Conservation (phyloP, 2,888 invertebrate species). For the Melieria omissa region DNA sequence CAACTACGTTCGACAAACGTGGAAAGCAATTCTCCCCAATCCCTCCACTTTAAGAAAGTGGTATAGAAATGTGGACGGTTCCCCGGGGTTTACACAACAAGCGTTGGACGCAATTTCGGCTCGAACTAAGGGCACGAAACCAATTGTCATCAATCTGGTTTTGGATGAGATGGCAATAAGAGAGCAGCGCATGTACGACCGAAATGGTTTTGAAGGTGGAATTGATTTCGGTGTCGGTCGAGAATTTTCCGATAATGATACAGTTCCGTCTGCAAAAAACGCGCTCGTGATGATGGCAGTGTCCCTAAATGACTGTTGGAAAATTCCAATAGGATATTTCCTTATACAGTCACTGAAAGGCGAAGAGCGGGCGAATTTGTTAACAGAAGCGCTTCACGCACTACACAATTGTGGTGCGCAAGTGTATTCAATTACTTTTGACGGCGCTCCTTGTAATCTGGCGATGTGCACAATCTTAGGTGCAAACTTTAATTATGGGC, state of each 20-base stretch:
- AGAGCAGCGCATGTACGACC: too few species aligned
- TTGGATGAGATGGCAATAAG: too few species aligned
- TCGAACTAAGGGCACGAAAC: slow-evolving; percentile 43
- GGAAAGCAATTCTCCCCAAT: slow-evolving; percentile 53
- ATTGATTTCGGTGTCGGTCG: slow-evolving; percentile 29
- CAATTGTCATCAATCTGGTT: slow-evolving; percentile 52
- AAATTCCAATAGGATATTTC: too few species aligned
- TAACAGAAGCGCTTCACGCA: background rate
- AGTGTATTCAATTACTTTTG: background rate
- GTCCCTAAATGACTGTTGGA: too few species aligned
- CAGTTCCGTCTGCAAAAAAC: background rate
- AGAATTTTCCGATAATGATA: slow-evolving; percentile 55
- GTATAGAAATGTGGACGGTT: too few species aligned
- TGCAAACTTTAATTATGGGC: background rate
- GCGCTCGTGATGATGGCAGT: background rate
- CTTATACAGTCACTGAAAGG: too few species aligned
- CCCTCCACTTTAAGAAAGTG: slow-evolving; percentile 17
- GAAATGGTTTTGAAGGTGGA: too few species aligned
- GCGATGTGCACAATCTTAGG: background rate
- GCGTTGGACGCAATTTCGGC: too few species aligned
- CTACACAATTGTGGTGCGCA: background rate
- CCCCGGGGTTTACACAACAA: too few species aligned
- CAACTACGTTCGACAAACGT: slow-evolving; percentile 54
- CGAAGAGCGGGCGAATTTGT: background rate
- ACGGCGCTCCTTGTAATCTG: too few species aligned